Conservation (phyloP, 2,113 vertebrate species). For the Electrona antarctica region DNA sequence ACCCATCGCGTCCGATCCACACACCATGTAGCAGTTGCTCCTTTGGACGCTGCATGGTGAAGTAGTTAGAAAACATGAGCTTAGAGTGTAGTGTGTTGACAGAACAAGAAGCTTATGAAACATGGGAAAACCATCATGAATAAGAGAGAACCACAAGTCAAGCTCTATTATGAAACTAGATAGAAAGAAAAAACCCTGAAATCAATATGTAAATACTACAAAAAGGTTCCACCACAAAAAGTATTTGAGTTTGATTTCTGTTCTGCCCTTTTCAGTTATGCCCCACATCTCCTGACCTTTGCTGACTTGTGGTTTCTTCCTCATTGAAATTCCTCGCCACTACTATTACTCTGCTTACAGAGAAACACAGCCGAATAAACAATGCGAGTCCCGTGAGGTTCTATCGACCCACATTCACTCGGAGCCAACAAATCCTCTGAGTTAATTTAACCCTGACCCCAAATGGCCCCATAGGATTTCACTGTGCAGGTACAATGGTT, state of each 20-base stretch:
- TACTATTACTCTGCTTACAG: constrained; percentile 16
- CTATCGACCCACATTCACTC: too few species aligned
- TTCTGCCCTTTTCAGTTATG: constrained; percentile 1
- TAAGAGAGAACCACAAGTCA: background rate
- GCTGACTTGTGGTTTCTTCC: constrained; percentile 1
- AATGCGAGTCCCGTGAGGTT: too few species aligned
- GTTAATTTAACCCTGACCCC: too few species aligned
- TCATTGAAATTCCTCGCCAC: constrained; percentile 24
- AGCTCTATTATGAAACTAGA: background rate
- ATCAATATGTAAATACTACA: constrained; percentile 8
- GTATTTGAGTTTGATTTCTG: background rate
- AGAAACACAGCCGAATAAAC: background rate
- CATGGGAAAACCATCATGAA: too few species aligned
- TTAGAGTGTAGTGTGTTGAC: background rate
- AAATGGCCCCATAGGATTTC: too few species aligned
- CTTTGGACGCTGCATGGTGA: constrained; percentile 89
- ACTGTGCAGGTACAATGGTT: too few species aligned
- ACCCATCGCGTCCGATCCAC: constrained; percentile 84
- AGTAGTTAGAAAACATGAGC: background rate
- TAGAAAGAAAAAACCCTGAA: background rate
- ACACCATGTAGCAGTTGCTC: constrained; percentile 97
- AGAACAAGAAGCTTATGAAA: too few species aligned
- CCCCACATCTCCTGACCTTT: constrained; percentile 18
- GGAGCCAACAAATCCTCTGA: too few species aligned
- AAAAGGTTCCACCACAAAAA: background rate